Conservation (phyloP, 2,113 vertebrate species). For the Etia nguti region DNA sequence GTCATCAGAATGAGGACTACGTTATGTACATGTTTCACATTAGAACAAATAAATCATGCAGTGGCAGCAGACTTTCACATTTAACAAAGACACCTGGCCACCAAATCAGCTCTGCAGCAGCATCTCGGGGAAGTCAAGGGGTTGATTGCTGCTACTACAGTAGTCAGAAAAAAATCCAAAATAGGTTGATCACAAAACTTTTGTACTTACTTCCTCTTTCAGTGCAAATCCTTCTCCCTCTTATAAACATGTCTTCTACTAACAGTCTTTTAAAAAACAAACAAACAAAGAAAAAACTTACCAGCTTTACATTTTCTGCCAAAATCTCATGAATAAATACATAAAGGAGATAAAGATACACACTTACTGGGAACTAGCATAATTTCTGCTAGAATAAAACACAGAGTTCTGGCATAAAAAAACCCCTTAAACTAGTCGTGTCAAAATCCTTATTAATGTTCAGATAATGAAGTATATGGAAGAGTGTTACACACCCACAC, state of each 20-base stretch:
- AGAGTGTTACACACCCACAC: not conserved
- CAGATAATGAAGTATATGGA: not conserved
- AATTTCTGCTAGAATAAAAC: not conserved
- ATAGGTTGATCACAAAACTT: not conserved
- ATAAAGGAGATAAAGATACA: not conserved
- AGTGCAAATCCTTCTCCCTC: not conserved
- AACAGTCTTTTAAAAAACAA: not conserved
- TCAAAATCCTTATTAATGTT: not conserved
- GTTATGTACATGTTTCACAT: not conserved
- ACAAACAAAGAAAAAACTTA: not conserved
- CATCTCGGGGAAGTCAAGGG: not conserved
- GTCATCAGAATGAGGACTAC: not conserved
- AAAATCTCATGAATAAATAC: not conserved
- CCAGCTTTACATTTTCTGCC: not conserved
- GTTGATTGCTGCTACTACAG: not conserved
- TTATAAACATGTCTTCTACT: not conserved
- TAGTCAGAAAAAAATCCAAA: not conserved
- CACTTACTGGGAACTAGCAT: not conserved
- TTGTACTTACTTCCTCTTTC: not conserved
- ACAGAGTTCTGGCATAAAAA: not conserved
- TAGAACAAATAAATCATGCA: slow-evolving; percentile 41
- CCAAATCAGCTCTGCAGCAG: not conserved
- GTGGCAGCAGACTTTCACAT: not conserved
- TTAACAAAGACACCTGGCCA: not conserved
- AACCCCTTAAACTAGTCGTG: not conserved